Base-by-base conservation (phyloP, 1,140 invertebrate genomes). In the Pseudomyrmex pallidus region DNA sequence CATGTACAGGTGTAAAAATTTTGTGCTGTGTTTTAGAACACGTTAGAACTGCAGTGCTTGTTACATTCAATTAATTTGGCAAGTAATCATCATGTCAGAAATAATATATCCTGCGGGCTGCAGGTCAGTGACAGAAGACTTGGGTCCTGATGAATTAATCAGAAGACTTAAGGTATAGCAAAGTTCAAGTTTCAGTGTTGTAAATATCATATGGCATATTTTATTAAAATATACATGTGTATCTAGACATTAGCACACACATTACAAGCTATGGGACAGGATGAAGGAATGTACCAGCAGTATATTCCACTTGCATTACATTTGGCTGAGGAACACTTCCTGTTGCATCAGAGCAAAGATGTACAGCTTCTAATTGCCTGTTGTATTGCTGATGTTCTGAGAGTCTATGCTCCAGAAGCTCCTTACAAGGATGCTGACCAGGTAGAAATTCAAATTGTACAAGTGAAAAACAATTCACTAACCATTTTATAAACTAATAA, bases 341-440 rank as follows among this genome's bases (percentile, higher is more conserved):
- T 99, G 83, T 96, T 97, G 80, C 98, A 99, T 94, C 95, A 95
- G 52, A 99, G 97, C 82, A 97, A 97, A 90, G 99, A 99, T 95
- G 98, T 99, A 0, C 97, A 99, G 91, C 94, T 99, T 63, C 94
- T 99, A 3, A 98, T 99, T 87, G 98, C 98, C 0, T 99, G 99
- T 93, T 99, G 98, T 92, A 98, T 99, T 90, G 99, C 99, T 44
- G 99, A 99, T 95, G 98, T 99, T 25, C 96, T 99, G 56, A 95
- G 99, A 83, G 98, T 99, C n/a, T 99, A 99, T 95, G 98, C 98
- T 9, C 98, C 99, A n/a, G 98, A 99, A 93, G 98, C 98, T 80
- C 99, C 99, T 0, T 99, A 99, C 92, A 99, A 98, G 94, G 98
- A 99, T 93, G 96, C 97, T 52, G 97, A 98, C 74, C 98, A 99